phyloP scores from a whole-genome alignment of 2,888 invertebrate species.

The Diloba caeruleocephala region DNA sequence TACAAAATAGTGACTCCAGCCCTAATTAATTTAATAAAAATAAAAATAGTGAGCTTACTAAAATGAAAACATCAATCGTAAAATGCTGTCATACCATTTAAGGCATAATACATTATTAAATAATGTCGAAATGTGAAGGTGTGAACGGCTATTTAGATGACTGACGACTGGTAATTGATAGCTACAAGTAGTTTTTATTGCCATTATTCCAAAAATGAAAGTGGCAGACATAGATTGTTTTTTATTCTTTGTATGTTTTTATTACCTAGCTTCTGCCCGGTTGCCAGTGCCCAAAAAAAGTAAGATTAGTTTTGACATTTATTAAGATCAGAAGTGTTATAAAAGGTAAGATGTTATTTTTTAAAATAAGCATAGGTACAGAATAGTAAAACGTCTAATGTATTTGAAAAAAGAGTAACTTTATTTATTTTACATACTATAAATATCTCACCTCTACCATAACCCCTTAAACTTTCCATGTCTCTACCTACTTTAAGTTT shows the following conservation, averaged over 20 bases:
- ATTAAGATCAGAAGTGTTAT: neutral
- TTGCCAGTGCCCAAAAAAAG: neutral
- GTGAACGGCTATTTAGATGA: neutral
- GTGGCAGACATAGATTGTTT: conserved; percentile 1
- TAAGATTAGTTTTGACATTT: conserved; percentile 5
- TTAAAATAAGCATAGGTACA: no score
- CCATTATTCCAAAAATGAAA: conserved; percentile 11
- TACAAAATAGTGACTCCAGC: no score
- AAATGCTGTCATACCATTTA: no score
- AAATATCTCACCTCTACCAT: neutral
- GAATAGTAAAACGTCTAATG: no score
- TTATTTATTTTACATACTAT: neutral
- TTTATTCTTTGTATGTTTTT: conserved; percentile 8
- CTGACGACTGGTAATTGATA: no score
- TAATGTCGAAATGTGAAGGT: neutral
- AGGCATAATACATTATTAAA: no score
- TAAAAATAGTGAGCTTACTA: no score
- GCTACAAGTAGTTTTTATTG: neutral
- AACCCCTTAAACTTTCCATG: neutral
- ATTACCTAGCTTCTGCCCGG: neutral
- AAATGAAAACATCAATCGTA: no score
- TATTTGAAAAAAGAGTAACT: no score
- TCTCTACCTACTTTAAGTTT: neutral
- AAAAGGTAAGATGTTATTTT: neutral
- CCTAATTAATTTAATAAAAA: no score